These are phyloP conservation scores for Petaurus breviceps DNA, from an alignment of 2,113 vertebrate genomes.

Conservation along the genomic window DNA sequence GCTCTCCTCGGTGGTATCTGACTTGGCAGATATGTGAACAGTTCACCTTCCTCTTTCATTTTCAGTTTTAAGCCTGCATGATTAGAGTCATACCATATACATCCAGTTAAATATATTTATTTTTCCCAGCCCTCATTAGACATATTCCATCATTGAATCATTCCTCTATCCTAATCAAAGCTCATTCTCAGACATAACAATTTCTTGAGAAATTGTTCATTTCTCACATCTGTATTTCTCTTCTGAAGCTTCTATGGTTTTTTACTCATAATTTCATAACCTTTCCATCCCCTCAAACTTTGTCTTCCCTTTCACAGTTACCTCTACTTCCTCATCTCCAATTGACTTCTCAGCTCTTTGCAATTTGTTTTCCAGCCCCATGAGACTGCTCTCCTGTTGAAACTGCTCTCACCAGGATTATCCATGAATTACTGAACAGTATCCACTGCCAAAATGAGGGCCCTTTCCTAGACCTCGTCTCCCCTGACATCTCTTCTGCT, in stretches of 20 bases:
- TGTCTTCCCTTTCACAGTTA: not conserved
- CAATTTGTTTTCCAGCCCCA: not conserved
- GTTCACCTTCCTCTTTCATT: not conserved
- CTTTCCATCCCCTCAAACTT: not conserved
- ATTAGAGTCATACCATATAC: not conserved
- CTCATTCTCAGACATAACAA: not conserved
- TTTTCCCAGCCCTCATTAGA: not conserved
- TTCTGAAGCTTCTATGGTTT: not conserved
- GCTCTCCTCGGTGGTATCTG: not conserved
- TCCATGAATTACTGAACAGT: no score
- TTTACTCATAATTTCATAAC: not conserved
- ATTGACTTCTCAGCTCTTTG: not conserved
- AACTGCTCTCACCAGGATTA: not conserved
- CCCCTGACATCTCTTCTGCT: not conserved
- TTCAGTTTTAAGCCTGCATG: not conserved
- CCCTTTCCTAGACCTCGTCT: not conserved
- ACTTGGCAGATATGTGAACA: not conserved
- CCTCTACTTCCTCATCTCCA: not conserved
- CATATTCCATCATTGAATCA: not conserved
- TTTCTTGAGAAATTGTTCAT: not conserved
- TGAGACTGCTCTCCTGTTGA: not conserved
- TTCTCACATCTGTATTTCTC: not conserved
- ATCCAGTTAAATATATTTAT: not conserved
- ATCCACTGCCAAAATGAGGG: not conserved
- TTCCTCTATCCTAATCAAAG: not conserved